Base-by-base conservation (phyloP, 2,113 vertebrate species). In the Hippoglossus stenolepis region DNA sequence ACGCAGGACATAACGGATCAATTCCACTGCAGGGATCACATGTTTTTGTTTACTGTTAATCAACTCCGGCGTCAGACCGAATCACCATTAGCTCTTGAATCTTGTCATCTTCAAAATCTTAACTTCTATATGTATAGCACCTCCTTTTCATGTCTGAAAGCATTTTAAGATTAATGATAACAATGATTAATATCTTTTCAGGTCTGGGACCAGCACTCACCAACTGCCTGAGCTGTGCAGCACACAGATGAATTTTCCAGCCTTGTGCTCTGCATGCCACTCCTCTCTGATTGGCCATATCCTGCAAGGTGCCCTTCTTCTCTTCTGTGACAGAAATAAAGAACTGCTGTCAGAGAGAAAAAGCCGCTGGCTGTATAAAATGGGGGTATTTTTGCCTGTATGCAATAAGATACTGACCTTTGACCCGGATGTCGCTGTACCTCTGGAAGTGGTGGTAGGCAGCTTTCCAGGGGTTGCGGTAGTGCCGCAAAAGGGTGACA, bases 401-500 rank as follows among this genome's bases (percentile, higher is more conserved):
- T 10, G 20, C 8, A 28, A 18, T 9, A 4, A n/a, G 18, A 57
- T 17, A 80, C 95, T 88, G 78, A 98, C 98, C 98, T 98, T 99
- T 99, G 53, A 99, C 97, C 2, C 96, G 93, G 80, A 99, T 97
- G 18, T 99, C 97, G 5, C 96, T 98, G 87, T 99, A 99, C 70
- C 97, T 94, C 94, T 99, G 98, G 70, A 99, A 99, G 92, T 99
- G 98, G 86, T 99, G 98, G 87, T 99, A 99, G 0, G 98, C 98
- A 0, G 98, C 97, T 89, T 98, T 99, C 98, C 98, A 99, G 5
- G 98, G 98, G 81, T 99, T 99, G 65, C 98, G 95, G 65, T 99
- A 99, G 49, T 99, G 98, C 0, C 97, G 96, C 5, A 99, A 94
- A 74, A 99, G 92, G 0, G 98, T 99, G 65, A 99, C 96, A 0